These are phyloP conservation scores for Dyspetes luteomarginatus DNA, from an alignment of 2,888 invertebrate genomes.

Conservation along the genomic window DNA sequence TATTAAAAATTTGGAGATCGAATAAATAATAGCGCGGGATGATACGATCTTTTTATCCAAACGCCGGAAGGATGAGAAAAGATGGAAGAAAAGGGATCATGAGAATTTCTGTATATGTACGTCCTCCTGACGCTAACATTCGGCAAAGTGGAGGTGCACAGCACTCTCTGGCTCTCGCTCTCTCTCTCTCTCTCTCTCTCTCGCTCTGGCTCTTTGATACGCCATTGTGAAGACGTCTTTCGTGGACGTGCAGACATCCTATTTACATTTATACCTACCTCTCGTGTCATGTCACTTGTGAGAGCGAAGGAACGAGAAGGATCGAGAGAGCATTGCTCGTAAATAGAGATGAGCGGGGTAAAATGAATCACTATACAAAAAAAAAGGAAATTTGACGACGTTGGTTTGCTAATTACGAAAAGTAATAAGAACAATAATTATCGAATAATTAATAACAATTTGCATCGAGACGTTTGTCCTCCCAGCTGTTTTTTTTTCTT, in stretches of 20 bases:
- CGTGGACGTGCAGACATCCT: slow-evolving; percentile 78
- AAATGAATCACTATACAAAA: slow-evolving; percentile 1
- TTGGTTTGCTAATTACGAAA: too few species aligned
- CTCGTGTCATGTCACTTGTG: slow-evolving; percentile 71
- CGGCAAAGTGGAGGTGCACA: slow-evolving; percentile 64
- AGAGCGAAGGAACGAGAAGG: slow-evolving; percentile 61
- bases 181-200: slow-evolving; percentile 1
- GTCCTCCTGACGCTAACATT: slow-evolving; percentile 22
- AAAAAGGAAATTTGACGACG: background rate
- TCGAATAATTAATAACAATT: too few species aligned
- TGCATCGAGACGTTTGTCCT: too few species aligned
- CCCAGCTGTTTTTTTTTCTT: too few species aligned
- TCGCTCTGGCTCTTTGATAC: slow-evolving; percentile 73
- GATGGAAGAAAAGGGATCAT: slow-evolving; percentile 53
- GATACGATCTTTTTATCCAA: slow-evolving; percentile 37
- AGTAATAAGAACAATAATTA: too few species aligned
- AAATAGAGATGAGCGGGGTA: slow-evolving; percentile 6
- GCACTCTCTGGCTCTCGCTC: background rate
- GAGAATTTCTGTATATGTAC: slow-evolving; percentile 12
- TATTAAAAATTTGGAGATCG: slow-evolving; percentile 48
- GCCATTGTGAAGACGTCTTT: slow-evolving; percentile 77
- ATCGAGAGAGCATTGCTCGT: slow-evolving; percentile 44
- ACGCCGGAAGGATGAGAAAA: slow-evolving; percentile 62
- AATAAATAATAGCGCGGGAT: slow-evolving; percentile 36
- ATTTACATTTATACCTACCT: slow-evolving; percentile 80